Conservation (phyloP, 2,113 vertebrate genomes). For the Syngnathus typhle region DNA sequence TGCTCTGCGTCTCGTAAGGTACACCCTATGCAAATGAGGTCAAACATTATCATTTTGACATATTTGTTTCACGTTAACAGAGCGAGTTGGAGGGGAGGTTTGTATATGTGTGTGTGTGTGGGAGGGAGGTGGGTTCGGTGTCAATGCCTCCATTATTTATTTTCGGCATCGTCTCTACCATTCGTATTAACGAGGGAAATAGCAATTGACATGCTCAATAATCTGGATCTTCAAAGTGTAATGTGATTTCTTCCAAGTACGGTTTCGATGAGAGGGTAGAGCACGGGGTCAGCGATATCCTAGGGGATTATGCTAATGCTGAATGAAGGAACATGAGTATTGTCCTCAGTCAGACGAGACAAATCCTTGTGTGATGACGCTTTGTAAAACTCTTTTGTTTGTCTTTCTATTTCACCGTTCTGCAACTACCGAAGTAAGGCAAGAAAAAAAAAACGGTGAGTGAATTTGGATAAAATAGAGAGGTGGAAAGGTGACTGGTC, state of each 20-base stretch:
- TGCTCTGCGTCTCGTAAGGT: constrained; percentile 63
- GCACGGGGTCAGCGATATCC: constrained; percentile 55
- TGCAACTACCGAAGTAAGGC: constrained; percentile 25
- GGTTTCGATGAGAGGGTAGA: constrained; percentile 35
- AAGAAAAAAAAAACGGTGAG: constrained; percentile 1
- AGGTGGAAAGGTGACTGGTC: background rate
- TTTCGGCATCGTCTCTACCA: constrained; percentile 25
- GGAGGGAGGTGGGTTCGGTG: background rate
- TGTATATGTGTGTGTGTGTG: background rate
- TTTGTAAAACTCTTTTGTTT: constrained; percentile 47
- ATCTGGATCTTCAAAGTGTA: constrained; percentile 43
- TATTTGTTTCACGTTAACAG: constrained; percentile 35
- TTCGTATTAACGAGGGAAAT: constrained; percentile 25
- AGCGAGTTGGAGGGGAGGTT: background rate
- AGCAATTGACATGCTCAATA: constrained; percentile 45
- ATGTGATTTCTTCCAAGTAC: constrained; percentile 38
- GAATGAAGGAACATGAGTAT: constrained; percentile 47
- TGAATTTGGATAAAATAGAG: constrained; percentile 9
- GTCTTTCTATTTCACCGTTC: constrained; percentile 36
- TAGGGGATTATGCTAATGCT: constrained; percentile 59
- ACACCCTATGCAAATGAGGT: constrained; percentile 67
- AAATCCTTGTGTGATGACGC: constrained; percentile 43
- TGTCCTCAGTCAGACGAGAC: constrained; percentile 54
- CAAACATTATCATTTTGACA: constrained; percentile 60
- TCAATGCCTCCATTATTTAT: constrained; percentile 31